These are phyloP conservation scores for Drosophila formosana DNA, from an alignment of 2,888 invertebrate species.

Conservation along the genomic window DNA sequence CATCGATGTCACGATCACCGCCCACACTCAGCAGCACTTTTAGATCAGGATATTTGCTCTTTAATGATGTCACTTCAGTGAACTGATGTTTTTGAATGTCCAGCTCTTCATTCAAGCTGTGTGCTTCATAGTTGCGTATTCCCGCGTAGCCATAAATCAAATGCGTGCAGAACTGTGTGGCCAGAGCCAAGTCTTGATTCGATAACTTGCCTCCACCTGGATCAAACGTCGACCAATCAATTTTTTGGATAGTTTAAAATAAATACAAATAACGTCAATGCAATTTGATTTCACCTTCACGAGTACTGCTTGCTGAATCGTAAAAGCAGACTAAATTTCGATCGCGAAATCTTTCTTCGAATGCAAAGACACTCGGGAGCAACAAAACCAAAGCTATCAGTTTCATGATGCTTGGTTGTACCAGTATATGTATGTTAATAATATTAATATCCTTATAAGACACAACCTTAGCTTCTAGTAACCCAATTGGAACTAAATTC, in stretches of 20 bases:
- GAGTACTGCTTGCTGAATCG: not conserved
- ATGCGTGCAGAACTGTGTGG: slow-evolving; percentile 7
- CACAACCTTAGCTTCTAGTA: not conserved
- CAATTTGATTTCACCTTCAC: not conserved
- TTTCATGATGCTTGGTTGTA: not conserved
- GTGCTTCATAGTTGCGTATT: not conserved
- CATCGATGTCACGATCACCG: slow-evolving; percentile 89
- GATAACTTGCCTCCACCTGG: not conserved
- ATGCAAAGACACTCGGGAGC: not conserved
- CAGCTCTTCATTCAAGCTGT: not conserved
- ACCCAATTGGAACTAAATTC: not conserved
- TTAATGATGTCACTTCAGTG: slow-evolving; percentile 90
- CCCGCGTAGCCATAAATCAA: slow-evolving; percentile 11
- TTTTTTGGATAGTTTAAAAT: no score
- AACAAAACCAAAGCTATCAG: not conserved
- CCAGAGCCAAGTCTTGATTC: not conserved
- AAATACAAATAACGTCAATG: not conserved
- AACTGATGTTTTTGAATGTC: slow-evolving; percentile 62
- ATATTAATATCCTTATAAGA: not conserved
- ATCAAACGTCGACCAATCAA: not conserved
- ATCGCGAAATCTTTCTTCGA: not conserved
- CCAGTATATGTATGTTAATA: not conserved
- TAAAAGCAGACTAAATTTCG: slow-evolving; percentile 1
- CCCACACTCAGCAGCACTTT: slow-evolving; percentile 91
- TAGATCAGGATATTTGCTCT: slow-evolving; percentile 89